Conservation (phyloP, 1,140 invertebrate genomes). For the Plodia interpunctella region DNA sequence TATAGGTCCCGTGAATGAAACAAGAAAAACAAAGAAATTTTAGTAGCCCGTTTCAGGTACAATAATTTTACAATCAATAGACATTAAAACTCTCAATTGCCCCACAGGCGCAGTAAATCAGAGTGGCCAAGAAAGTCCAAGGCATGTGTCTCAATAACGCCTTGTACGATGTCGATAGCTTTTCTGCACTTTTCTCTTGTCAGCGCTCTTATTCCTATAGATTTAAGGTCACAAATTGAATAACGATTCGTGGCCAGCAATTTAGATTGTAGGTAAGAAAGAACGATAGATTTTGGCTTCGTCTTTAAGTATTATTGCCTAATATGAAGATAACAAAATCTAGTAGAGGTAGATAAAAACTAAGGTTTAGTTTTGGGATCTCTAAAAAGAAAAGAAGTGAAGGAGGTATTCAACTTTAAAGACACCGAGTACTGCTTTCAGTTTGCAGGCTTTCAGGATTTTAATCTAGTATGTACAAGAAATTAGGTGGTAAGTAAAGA, state of each 20-base stretch:
- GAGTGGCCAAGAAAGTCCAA: constrained; percentile 30
- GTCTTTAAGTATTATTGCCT: constrained; percentile 3
- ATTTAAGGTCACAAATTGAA: constrained; percentile 9
- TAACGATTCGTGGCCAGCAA: not conserved
- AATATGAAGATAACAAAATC: not conserved
- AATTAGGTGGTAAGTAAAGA: too few relatives aligned
- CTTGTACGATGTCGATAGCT: constrained; percentile 28
- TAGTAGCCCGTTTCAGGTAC: not conserved
- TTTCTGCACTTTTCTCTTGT: not conserved
- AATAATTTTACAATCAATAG: constrained; percentile 19
- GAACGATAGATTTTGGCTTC: constrained; percentile 2
- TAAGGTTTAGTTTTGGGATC: too few relatives aligned
- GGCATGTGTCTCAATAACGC: constrained; percentile 40
- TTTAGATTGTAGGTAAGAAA: not conserved
- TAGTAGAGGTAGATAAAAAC: not conserved
- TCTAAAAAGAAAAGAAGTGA: too few relatives aligned
- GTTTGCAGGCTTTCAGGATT: too few relatives aligned
- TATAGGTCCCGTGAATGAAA: too few relatives aligned
- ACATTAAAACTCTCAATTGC: constrained; percentile 24
- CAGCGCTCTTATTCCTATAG: constrained; percentile 2
- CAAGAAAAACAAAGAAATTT: too few relatives aligned
- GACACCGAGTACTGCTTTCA: too few relatives aligned
- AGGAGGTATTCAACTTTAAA: too few relatives aligned
- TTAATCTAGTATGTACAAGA: too few relatives aligned
- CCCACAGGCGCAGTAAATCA: constrained; percentile 30